Conservation (phyloP, 2,888 invertebrate species). For the Ophion costatus region DNA sequence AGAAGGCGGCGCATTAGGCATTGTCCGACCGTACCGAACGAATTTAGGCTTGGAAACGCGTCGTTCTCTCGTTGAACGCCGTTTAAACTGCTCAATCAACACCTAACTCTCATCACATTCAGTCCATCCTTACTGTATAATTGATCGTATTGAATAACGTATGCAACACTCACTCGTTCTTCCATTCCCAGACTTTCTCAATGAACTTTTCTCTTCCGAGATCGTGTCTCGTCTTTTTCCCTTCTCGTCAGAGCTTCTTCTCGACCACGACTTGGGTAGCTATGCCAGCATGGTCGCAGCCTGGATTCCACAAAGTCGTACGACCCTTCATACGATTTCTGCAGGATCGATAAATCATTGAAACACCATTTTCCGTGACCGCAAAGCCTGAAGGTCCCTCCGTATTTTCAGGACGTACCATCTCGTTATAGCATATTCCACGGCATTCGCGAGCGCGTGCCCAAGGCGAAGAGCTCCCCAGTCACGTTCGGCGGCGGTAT, state of each 20-base stretch:
- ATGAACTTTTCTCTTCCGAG: slow-evolving; percentile 97
- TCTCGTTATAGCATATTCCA: slow-evolving; percentile 96
- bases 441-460: slow-evolving; percentile 97
- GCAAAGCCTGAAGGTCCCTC: background rate
- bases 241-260: slow-evolving; percentile 96
- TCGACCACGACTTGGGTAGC: slow-evolving; percentile 99
- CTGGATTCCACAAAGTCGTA: slow-evolving; percentile 97
- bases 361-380: background rate
- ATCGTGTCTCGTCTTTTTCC: slow-evolving; percentile 94
- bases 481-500: slow-evolving; percentile 99
- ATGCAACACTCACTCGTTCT: slow-evolving; percentile 78
- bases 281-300: slow-evolving; percentile 99
- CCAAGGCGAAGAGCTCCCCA: slow-evolving; percentile 97
- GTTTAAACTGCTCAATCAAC: background rate
- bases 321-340: slow-evolving; percentile 97
- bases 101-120: background rate
- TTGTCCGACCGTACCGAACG: too few relatives aligned
- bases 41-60: too few relatives aligned
- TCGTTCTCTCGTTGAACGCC: too few relatives aligned
- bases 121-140: background rate
- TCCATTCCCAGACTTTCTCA: slow-evolving; percentile 98
- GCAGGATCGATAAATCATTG: background rate
- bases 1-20: too few relatives aligned
- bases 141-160: background rate
- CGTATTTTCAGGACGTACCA: slow-evolving; percentile 86